phyloP scores from a whole-genome alignment of 2,113 vertebrate species.

The Isichthys henryi region DNA sequence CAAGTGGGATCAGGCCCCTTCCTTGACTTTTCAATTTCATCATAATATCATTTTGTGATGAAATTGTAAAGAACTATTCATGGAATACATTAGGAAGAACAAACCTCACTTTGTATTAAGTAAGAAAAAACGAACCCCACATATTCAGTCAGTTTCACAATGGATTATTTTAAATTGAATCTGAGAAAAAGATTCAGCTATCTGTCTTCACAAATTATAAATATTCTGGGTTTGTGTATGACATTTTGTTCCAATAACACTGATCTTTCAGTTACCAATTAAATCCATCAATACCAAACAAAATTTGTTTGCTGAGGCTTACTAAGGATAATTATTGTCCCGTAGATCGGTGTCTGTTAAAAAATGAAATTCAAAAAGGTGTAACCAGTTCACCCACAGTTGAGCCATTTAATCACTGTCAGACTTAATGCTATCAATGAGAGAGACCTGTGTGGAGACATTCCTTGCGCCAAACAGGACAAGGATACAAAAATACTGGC shows the following conservation, averaged over 20 bases:
- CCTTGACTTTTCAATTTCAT: neutral
- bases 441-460: neutral
- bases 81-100: neutral
- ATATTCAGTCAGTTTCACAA: neutral
- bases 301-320: neutral
- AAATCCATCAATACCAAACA: neutral
- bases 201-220: neutral
- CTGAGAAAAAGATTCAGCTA: neutral
- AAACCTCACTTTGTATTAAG: neutral
- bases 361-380: neutral
- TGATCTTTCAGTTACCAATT: neutral
- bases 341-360: neutral
- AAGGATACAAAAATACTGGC: neutral
- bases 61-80: neutral
- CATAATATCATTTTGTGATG: too few relatives aligned
- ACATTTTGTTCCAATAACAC: neutral
- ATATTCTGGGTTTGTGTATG: neutral
- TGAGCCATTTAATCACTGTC: neutral
- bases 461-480: neutral
- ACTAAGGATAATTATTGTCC: neutral
- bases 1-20: neutral
- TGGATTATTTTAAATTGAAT: neutral
- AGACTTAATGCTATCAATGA: neutral
- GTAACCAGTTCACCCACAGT: neutral
- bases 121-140: neutral